A percentile compares a stretch with the other conserved stretches of the same genome.
phyloP scores from a whole-genome alignment of 2,888 invertebrate species.

The Troides oblongomaculatus region DNA sequence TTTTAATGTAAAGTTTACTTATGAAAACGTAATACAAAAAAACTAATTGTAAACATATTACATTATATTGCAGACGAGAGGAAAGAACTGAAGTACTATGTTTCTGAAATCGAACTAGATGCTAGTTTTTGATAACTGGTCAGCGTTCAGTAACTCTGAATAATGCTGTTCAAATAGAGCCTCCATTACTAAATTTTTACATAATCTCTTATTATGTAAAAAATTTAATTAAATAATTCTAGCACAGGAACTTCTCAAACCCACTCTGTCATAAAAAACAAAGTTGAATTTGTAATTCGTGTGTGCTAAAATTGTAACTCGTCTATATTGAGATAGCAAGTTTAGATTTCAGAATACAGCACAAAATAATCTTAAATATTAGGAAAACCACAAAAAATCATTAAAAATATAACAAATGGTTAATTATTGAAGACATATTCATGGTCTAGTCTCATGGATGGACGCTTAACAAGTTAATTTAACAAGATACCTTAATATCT shows the following conservation, averaged over 20 bases:
- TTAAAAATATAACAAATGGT: constrained; percentile 9
- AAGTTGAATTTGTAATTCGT: background rate
- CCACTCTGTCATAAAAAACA: no score
- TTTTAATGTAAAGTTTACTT: background rate
- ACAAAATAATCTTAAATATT: constrained; percentile 11
- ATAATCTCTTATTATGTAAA: no score
- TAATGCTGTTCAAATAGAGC: no score
- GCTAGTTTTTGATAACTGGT: no score
- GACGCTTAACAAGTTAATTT: constrained; percentile 22
- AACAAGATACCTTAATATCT: constrained; percentile 14
- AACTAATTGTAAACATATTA: background rate
- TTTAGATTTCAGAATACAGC: background rate
- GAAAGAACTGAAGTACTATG: no score
- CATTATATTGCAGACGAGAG: background rate
- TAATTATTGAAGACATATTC: constrained; percentile 22
- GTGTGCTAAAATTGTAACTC: no score
- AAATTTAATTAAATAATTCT: no score
- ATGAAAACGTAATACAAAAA: background rate
- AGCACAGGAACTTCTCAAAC: no score
- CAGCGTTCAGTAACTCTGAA: no score
- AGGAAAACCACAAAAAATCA: constrained; percentile 9
- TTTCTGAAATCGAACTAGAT: no score
- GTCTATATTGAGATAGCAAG: no score
- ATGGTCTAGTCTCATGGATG: constrained; percentile 28
- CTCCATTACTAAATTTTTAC: no score